These are phyloP conservation scores for Carassius gibelio DNA, from an alignment of 2,113 vertebrate genomes.

Conservation along the genomic window DNA sequence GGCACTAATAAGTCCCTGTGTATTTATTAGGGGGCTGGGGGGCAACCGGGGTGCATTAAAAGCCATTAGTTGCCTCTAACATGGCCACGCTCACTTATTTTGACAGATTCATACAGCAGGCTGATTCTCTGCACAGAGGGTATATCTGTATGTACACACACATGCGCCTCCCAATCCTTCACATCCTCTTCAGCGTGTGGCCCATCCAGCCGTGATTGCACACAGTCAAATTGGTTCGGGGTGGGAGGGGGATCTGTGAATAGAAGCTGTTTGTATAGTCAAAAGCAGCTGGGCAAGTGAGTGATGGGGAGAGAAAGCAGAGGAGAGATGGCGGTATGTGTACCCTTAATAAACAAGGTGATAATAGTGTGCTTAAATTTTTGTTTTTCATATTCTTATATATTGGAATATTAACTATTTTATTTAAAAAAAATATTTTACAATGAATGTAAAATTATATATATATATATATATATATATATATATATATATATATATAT, in stretches of 20 bases:
- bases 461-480: too few relatives aligned
- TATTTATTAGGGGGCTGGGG: conserved; percentile 41
- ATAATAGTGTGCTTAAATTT: not conserved
- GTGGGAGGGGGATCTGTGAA: conserved; percentile 9
- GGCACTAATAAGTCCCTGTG: conserved; percentile 55
- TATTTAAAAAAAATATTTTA: too few relatives aligned
- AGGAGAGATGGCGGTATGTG: not conserved
- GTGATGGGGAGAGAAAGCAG: conserved; percentile 1
- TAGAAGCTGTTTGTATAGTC: conserved; percentile 32
- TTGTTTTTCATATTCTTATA: too few relatives aligned
- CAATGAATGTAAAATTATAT: too few relatives aligned
- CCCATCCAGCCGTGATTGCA: conserved; percentile 45
- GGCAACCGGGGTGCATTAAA: conserved; percentile 58
- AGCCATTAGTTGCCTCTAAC: conserved; percentile 57
- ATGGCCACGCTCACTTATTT: conserved; percentile 53
- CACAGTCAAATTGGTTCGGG: conserved; percentile 42
- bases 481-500: too few relatives aligned
- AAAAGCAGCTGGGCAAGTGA: conserved; percentile 14
- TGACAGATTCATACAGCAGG: conserved; percentile 56
- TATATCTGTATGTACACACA: conserved; percentile 41
- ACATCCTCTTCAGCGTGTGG: conserved; percentile 26
- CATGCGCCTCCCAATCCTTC: conserved; percentile 26
- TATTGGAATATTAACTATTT: not conserved
- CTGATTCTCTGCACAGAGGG: conserved; percentile 52
- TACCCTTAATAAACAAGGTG: conserved; percentile 8